A percentile compares a stretch with the other conserved stretches of the same genome.
Evolutionary conservation across 2,888 invertebrate genomes (phyloP).

Genomic region (Noctua pronuba): DNA sequence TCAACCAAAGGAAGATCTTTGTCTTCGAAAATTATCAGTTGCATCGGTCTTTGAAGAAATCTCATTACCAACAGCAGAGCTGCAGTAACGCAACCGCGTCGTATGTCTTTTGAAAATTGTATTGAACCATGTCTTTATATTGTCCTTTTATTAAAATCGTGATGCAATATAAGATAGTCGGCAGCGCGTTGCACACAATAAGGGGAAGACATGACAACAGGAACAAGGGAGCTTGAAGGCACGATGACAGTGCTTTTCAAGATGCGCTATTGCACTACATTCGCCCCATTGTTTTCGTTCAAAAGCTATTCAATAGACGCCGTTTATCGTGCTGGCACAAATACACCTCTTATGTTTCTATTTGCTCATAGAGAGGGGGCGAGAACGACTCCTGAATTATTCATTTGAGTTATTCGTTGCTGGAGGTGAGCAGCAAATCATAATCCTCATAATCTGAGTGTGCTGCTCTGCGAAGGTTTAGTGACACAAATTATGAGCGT

Average conservation of each 20-base stretch:
- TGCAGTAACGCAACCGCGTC: not conserved
- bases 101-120: not conserved
- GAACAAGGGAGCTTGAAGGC: slow-evolving; percentile 62
- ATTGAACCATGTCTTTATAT: not conserved
- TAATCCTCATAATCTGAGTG: slow-evolving; percentile 66
- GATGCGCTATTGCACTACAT: slow-evolving; percentile 61
- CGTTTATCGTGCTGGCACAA: slow-evolving; percentile 60
- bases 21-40: slow-evolving; percentile 4
- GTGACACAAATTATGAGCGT: slow-evolving; percentile 60
- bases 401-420: slow-evolving; percentile 65
- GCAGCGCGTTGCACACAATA: slow-evolving; percentile 51
- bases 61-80: not conserved
- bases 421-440: slow-evolving; percentile 65
- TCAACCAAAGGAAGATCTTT: not conserved
- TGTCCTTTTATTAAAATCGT: slow-evolving; percentile 39
- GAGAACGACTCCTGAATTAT: slow-evolving; percentile 66
- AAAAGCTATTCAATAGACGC: slow-evolving; percentile 67
- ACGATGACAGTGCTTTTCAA: slow-evolving; percentile 68
- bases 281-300: slow-evolving; percentile 70
- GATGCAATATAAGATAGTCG: slow-evolving; percentile 34
- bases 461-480: slow-evolving; percentile 56
- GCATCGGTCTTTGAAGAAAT: not conserved
- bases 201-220: slow-evolving; percentile 49
- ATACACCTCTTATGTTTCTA: slow-evolving; percentile 66
- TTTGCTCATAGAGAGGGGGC: slow-evolving; percentile 59